Conservation (phyloP, 64 coral and sea anemone genomes). For the Pocillopora verrucosa region DNA sequence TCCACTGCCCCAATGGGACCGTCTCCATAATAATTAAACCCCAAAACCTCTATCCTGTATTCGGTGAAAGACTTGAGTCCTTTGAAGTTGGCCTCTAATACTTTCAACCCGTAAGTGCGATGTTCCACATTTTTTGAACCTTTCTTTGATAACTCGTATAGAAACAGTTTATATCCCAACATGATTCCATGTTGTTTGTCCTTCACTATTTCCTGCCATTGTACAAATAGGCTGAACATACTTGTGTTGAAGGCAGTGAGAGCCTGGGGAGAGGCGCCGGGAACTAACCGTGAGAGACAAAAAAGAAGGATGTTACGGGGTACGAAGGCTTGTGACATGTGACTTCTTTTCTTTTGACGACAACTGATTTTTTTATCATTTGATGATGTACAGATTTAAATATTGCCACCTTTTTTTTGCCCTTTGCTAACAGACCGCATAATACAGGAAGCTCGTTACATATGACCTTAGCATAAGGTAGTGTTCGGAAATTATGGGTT, state of each 20-base stretch:
- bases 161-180: slow-evolving; percentile 32
- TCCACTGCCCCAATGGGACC: background rate
- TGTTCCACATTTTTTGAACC: background rate
- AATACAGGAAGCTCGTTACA: too few species aligned
- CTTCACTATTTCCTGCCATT: slow-evolving; percentile 25
- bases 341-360: too few species aligned
- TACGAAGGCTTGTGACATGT: too few species aligned
- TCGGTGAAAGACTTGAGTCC: slow-evolving; percentile 28
- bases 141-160: background rate
- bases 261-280: slow-evolving; percentile 9
- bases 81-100: background rate
- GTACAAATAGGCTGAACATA: background rate
- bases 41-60: slow-evolving; percentile 33
- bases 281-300: background rate
- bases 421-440: too few species aligned
- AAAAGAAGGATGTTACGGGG: background rate
- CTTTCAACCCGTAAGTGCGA: background rate
- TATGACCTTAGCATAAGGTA: too few species aligned
- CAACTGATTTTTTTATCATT: too few species aligned
- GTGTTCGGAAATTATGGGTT: too few species aligned
- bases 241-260: slow-evolving; percentile 27
- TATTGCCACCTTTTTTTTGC: too few species aligned
- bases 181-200: slow-evolving; percentile 34
- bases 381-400: too few species aligned
- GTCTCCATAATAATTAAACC: slow-evolving; percentile 41